These are phyloP conservation scores for Oligia fasciuncula DNA, from an alignment of 2,888 invertebrate species.

Conservation along the genomic window DNA sequence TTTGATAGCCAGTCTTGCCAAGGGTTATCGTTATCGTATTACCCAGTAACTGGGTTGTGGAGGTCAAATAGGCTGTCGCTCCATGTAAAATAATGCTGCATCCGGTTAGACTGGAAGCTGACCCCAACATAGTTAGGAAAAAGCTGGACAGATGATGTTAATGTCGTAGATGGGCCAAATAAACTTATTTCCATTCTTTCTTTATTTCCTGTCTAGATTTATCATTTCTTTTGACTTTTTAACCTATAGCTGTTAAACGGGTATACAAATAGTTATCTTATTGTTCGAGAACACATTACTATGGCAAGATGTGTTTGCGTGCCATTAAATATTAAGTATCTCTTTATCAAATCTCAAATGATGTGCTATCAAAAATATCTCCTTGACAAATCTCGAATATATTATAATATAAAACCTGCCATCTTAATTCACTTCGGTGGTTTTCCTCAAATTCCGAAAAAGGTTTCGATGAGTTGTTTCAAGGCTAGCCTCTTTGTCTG, in stretches of 20 bases:
- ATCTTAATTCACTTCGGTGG: not conserved
- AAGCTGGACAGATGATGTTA: not conserved
- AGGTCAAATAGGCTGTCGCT: not conserved
- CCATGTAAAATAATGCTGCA: not conserved
- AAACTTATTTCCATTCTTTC: not conserved
- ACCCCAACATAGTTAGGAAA: not conserved
- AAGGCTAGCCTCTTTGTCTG: slow-evolving; percentile 7
- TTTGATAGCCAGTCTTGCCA: not conserved
- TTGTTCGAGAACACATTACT: slow-evolving; percentile 3
- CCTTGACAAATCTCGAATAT: slow-evolving; percentile 6
- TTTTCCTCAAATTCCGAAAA: slow-evolving; percentile 28
- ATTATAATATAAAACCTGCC: not conserved
- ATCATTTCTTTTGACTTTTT: not conserved
- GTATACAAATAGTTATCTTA: not conserved
- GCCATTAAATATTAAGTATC: slow-evolving; percentile 1
- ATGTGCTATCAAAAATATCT: slow-evolving; percentile 6
- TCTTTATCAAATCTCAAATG: slow-evolving; percentile 1
- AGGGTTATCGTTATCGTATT: not conserved
- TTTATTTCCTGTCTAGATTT: not conserved
- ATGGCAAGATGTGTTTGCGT: not conserved
- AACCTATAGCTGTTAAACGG: too few relatives aligned
- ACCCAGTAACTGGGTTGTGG: not conserved
- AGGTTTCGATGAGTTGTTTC: not conserved
- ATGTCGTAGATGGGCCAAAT: not conserved
- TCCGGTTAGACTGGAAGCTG: not conserved